Percentiles rank a stretch among this genome's conserved stretches.
These are phyloP conservation scores for Bombyx mandarina DNA, from an alignment of 1,140 invertebrate genomes.

Conservation along the genomic window DNA sequence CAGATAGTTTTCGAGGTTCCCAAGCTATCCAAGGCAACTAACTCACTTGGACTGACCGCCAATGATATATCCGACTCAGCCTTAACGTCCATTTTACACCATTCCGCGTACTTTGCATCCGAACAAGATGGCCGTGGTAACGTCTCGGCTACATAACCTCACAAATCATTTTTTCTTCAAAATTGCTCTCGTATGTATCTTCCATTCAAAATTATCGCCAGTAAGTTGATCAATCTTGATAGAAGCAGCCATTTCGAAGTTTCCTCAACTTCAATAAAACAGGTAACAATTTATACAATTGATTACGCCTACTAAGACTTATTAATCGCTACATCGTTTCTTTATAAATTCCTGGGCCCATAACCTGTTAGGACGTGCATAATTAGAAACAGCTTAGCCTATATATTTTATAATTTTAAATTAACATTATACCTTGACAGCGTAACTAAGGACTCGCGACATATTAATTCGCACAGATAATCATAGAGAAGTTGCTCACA, in stretches of 20 bases:
- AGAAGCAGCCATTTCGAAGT: conserved; percentile 17
- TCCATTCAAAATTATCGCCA: conserved; percentile 22
- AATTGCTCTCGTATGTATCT: conserved; percentile 25
- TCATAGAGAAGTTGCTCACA: no score
- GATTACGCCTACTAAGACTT: not conserved
- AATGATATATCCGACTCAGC: conserved; percentile 26
- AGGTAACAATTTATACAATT: not conserved
- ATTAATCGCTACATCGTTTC: not conserved
- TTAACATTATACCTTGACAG: no score
- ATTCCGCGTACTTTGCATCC: conserved; percentile 20
- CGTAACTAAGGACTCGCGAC: no score
- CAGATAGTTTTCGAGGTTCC: conserved; percentile 21
- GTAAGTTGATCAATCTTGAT: conserved; percentile 16
- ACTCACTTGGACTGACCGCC: conserved; percentile 22
- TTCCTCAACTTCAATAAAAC: conserved; percentile 6
- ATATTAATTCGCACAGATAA: no score
- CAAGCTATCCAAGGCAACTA: conserved; percentile 21
- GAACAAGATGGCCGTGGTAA: conserved; percentile 10
- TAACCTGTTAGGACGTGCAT: conserved; percentile 1
- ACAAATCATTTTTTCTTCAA: conserved; percentile 25
- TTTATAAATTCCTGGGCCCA: conserved; percentile 2
- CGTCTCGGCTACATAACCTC: conserved; percentile 19
- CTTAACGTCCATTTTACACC: conserved; percentile 21
- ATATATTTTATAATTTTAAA: no score
- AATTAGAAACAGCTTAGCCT: no score